These are phyloP conservation scores for Tinea pellionella DNA, from an alignment of 2,888 invertebrate genomes.

Conservation along the genomic window DNA sequence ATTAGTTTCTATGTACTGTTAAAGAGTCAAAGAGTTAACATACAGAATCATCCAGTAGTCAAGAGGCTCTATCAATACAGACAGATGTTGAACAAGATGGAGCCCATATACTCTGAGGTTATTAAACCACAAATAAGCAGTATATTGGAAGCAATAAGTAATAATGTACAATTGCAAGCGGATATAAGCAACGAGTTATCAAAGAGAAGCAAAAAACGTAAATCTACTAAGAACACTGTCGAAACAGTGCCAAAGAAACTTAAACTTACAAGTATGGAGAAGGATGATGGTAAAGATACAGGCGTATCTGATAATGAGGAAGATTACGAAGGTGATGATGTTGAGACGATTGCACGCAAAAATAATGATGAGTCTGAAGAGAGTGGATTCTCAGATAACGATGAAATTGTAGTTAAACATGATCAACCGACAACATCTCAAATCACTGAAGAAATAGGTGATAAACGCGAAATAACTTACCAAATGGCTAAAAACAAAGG, in stretches of 20 bases:
- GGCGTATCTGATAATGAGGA: conserved; percentile 57
- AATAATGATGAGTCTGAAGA: conserved; percentile 45
- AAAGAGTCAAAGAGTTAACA: conserved; percentile 78
- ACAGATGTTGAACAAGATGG: conserved; percentile 79
- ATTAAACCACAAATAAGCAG: conserved; percentile 76
- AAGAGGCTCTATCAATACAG: conserved; percentile 85
- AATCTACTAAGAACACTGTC: conserved; percentile 25
- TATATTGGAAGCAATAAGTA: conserved; percentile 67
- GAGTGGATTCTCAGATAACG: conserved; percentile 58
- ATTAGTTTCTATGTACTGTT: conserved; percentile 87
- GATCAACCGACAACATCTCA: conserved; percentile 40
- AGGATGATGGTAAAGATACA: conserved; percentile 53
- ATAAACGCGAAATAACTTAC: conserved; percentile 88
- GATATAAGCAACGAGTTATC: conserved; percentile 21
- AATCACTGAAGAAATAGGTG: conserved; percentile 41
- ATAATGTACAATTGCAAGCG: conserved; percentile 42
- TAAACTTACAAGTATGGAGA: conserved; percentile 46
- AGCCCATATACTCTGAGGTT: conserved; percentile 75
- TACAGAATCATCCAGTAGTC: conserved; percentile 90
- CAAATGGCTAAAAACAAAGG: conserved; percentile 97
- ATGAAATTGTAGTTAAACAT: conserved; percentile 26
- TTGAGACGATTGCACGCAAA: conserved; percentile 28
- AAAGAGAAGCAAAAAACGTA: conserved; percentile 37
- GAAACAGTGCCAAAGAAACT: conserved; percentile 44
- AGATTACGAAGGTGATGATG: conserved; percentile 50